These are phyloP conservation scores for Lates japonicus DNA, from an alignment of 2,797 vertebrate genomes.

Conservation along the genomic window DNA sequence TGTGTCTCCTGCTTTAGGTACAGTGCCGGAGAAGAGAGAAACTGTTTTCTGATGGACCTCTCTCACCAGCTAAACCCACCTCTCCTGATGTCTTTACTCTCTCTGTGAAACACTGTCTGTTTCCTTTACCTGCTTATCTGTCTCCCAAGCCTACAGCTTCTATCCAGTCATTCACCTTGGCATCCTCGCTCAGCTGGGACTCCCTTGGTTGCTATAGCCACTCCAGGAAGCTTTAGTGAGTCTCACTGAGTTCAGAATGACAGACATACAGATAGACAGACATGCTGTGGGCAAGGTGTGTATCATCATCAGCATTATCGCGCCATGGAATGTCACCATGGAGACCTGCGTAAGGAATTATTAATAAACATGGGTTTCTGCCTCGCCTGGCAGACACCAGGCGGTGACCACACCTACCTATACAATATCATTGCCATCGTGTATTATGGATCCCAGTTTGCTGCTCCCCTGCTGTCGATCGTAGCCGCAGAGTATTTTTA, in stretches of 20 bases:
- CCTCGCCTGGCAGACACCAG: slow-evolving; percentile 38
- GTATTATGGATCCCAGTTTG: slow-evolving; percentile 69
- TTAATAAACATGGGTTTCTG: too few relatives aligned
- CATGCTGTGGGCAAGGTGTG: slow-evolving; percentile 45
- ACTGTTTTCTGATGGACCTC: background rate
- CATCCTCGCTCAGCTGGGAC: slow-evolving; percentile 42
- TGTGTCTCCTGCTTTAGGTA: background rate
- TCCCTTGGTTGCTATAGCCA: slow-evolving; percentile 74
- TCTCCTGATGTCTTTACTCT: background rate
- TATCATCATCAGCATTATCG: slow-evolving; percentile 45
- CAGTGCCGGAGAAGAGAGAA: background rate
- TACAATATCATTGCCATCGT: slow-evolving; percentile 64
- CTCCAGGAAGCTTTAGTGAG: slow-evolving; percentile 22
- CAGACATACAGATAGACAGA: slow-evolving; percentile 29
- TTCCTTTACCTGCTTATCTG: slow-evolving; percentile 12
- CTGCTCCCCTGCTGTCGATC: slow-evolving; percentile 56
- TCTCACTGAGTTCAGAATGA: slow-evolving; percentile 75
- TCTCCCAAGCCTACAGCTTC: slow-evolving; percentile 36
- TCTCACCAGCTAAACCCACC: background rate
- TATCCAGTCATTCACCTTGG: slow-evolving; percentile 41
- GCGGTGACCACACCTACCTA: slow-evolving; percentile 57
- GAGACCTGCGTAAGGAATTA: slow-evolving; percentile 43
- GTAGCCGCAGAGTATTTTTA: slow-evolving; percentile 70
- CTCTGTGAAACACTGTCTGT: slow-evolving; percentile 7
- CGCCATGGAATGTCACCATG: slow-evolving; percentile 49